phyloP scores from a whole-genome alignment of 2,113 vertebrate genomes.

The Glaucidium brasilianum region DNA sequence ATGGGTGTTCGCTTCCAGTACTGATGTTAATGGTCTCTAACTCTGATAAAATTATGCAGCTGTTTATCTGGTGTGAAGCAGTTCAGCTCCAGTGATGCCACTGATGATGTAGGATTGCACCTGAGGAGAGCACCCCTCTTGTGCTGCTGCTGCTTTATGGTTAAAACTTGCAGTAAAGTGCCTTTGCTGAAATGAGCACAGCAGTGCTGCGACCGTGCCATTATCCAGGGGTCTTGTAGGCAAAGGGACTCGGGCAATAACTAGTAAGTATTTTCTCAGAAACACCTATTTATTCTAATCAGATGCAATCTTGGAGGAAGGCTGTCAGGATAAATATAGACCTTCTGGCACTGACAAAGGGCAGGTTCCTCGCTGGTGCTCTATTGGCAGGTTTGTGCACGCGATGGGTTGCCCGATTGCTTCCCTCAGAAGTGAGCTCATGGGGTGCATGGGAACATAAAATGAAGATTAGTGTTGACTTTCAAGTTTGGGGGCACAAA shows the following conservation, averaged over 20 bases:
- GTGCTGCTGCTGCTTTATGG: rapidly evolving
- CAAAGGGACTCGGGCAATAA: neutral
- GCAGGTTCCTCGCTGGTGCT: neutral
- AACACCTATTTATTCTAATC: neutral
- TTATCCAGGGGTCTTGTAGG: neutral
- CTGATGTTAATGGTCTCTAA: too few relatives aligned
- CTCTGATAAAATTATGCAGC: neutral
- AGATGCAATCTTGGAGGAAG: neutral
- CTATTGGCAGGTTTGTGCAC: neutral
- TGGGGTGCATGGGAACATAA: neutral
- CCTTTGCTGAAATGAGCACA: too few relatives aligned
- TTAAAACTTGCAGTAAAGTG: neutral
- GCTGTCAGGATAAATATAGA: neutral
- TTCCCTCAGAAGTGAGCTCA: neutral
- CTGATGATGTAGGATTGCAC: rapidly evolving
- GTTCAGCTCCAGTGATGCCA: neutral
- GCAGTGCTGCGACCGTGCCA: rapidly evolving
- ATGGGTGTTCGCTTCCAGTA: neutral
- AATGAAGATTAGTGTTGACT: neutral
- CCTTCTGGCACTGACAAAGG: neutral
- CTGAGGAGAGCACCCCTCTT: neutral
- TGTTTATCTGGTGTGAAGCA: neutral
- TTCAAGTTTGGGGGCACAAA: neutral
- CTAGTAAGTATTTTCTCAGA: neutral
- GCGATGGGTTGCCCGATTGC: rapidly evolving